phyloP scores from a whole-genome alignment of 2,113 vertebrate species.

The Cricetomys ansorgei region DNA sequence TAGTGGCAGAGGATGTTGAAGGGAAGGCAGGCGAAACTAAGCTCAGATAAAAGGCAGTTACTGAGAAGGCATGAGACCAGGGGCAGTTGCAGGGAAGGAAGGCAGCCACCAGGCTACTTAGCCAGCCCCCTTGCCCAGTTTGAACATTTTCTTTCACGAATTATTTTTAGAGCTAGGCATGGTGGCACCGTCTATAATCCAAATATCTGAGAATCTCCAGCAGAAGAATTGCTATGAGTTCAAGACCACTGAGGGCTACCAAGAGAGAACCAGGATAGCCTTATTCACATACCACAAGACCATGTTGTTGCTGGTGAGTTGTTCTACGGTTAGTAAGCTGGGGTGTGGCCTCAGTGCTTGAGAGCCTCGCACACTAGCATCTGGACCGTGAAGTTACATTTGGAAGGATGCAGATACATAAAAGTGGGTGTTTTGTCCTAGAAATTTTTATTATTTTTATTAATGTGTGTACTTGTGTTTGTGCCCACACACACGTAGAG shows the following conservation, averaged over 20 bases:
- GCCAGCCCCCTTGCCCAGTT: not conserved
- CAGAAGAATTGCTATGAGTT: not conserved
- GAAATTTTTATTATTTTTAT: not conserved
- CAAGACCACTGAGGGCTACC: not conserved
- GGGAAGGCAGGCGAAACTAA: too few species aligned
- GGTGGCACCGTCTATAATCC: not conserved
- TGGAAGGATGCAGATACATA: not conserved
- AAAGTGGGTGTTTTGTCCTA: not conserved
- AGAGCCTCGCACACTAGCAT: not conserved
- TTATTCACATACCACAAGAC: not conserved
- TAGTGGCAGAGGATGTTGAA: too few species aligned
- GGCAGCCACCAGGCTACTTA: too few species aligned
- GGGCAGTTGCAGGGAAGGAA: too few species aligned
- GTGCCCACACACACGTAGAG: not conserved
- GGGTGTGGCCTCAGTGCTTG: not conserved
- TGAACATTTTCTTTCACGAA: slow-evolving; percentile 21
- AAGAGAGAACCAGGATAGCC: not conserved
- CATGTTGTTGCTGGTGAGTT: too few species aligned
- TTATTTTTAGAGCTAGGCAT: not conserved
- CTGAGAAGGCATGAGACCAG: too few species aligned
- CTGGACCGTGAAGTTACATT: not conserved
- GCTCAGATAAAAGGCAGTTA: too few species aligned
- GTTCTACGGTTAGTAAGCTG: not conserved
- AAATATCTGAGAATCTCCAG: too few species aligned
- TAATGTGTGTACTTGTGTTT: not conserved